These are phyloP conservation scores for Brienomyrus brachyistius DNA, from an alignment of 2,113 vertebrate species.

Conservation along the genomic window DNA sequence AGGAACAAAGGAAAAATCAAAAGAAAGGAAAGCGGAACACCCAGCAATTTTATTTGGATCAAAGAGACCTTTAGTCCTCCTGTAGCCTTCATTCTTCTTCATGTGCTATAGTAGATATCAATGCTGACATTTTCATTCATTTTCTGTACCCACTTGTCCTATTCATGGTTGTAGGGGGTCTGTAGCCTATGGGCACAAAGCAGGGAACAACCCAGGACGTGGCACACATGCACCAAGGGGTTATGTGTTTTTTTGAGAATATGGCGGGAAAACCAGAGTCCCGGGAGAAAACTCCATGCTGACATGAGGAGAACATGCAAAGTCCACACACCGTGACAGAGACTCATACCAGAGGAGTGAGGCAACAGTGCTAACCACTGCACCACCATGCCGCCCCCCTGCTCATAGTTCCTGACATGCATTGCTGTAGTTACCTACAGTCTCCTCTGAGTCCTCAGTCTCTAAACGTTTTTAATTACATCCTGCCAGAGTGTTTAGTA, in stretches of 20 bases:
- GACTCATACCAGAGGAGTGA: background rate
- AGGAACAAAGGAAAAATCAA: background rate
- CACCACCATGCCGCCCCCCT: background rate
- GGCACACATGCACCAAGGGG: too few relatives aligned
- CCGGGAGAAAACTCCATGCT: background rate
- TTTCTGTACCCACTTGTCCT: background rate
- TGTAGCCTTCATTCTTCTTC: background rate
- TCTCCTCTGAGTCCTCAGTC: background rate
- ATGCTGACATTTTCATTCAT: background rate
- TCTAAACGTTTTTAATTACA: background rate
- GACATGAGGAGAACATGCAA: background rate
- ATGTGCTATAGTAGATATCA: background rate
- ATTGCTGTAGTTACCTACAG: background rate
- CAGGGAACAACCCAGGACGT: background rate
- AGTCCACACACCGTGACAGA: background rate
- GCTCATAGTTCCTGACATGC: background rate
- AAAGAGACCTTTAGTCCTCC: background rate
- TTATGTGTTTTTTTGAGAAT: background rate
- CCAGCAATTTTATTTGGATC: background rate
- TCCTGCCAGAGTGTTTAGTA: background rate
- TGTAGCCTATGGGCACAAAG: background rate
- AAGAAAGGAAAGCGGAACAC: background rate
- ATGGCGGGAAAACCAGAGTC: background rate
- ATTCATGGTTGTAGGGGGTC: background rate
- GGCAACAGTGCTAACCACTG: background rate